These are phyloP conservation scores for Sebastes schlegelii DNA, from an alignment of 2,113 vertebrate genomes.

Conservation along the genomic window DNA sequence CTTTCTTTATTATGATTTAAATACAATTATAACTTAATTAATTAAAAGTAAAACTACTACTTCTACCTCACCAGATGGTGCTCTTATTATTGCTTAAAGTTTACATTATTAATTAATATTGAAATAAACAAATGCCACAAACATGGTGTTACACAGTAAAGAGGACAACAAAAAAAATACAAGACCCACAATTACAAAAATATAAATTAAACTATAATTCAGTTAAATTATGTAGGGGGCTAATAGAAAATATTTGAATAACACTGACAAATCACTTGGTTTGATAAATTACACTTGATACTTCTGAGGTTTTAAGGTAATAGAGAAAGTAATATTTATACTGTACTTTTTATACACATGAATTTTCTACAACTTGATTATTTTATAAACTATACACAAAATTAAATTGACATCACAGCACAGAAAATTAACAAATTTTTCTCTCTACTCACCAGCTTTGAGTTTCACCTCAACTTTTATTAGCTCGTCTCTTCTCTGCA, in stretches of 20 bases:
- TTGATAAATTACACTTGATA: neutral
- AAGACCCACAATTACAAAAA: neutral
- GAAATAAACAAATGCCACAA: constrained; percentile 1
- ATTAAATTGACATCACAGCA: constrained; percentile 5
- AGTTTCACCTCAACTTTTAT: constrained; percentile 19
- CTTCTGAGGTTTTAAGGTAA: neutral
- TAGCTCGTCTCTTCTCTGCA: constrained; percentile 6
- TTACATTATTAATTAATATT: neutral
- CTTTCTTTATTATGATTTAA: neutral
- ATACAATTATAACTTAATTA: too few species aligned
- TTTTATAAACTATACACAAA: neutral
- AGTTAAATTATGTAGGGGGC: neutral
- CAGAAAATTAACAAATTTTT: neutral
- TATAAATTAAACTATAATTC: neutral
- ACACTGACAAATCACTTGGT: neutral
- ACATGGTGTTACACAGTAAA: neutral
- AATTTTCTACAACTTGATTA: neutral
- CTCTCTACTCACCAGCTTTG: neutral
- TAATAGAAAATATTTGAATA: neutral
- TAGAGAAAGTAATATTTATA: neutral
- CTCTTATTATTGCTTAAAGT: neutral
- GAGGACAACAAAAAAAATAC: neutral
- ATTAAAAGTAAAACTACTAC: neutral
- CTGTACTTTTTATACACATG: neutral
- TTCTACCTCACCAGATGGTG: neutral